Evolutionary conservation across 2,113 vertebrate species (phyloP), one percentile per base, ranked within the genome.

Genomic region (Callocephalon fimbriatum): DNA sequence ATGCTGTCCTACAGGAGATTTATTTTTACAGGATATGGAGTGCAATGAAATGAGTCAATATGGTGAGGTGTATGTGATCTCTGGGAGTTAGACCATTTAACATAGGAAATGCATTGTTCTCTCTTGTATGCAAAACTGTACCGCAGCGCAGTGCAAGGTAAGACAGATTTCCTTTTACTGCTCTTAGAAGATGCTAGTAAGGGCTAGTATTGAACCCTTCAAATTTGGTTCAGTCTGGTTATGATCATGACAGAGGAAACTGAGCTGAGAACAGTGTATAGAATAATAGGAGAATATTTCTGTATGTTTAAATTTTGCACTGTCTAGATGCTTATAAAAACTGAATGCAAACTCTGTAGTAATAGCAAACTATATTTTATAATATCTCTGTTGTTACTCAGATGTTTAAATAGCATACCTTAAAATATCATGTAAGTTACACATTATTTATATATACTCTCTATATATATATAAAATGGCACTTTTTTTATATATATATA

Each of bases 1-100:
- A 45, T 97, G 97, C 93, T 97, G 94, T 98, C 96, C 47, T 97
- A 94, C 63, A 73, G 95, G 76, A 97, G 97, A 98, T 98, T 98
- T 98, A 98, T 98, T 98, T 95, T 97, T 95, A 87, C 93, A 98
- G 97, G 97, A 98, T 98, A 97, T 98, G 96, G 96, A 98, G 95
- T 96, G 97, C 97, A 98, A 91, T 98, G 97, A 98, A 98, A 96
- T 96, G 97, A 98, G 95, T 98, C 98, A 97, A 95, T 98, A 97
- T 96, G 97, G 97, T 61, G 94, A 98, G 98, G 97, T 97, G 96
- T 97, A 97, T 97, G 97, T 97, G 97, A 98, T 98, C 97, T 97
- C 92, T 95, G 94, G 95, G 96, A 98, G 90, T 96, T 94, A 96
- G 79, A 85, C 95, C 88, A 68, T 97, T 96, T 95, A 95, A 83